Evolutionary conservation across 1,140 invertebrate species (phyloP).

Genomic region (Galendromus occidentalis): DNA sequence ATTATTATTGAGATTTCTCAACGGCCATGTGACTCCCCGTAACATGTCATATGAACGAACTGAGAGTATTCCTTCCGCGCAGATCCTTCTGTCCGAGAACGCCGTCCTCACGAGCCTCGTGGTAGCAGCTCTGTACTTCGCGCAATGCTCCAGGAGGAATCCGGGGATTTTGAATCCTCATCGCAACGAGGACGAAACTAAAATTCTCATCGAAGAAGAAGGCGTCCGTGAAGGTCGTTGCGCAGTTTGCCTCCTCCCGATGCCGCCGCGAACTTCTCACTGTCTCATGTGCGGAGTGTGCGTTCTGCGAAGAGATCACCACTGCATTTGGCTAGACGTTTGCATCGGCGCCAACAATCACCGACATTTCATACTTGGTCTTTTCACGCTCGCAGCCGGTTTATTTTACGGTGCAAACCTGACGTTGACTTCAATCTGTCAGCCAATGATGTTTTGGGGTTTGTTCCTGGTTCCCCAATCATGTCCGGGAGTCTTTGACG

Average conservation of each 20-base stretch:
- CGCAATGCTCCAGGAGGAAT: background rate
- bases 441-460: constrained; percentile 10
- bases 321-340: constrained; percentile 25
- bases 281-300: constrained; percentile 12
- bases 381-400: constrained; percentile 21
- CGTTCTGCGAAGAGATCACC: constrained; percentile 24
- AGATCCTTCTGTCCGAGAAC: background rate
- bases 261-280: constrained; percentile 1
- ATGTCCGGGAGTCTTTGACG: background rate
- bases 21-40: too few species aligned
- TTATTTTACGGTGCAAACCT: constrained; percentile 1
- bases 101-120: background rate
- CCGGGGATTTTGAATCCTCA: constrained; percentile 1
- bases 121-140: background rate
- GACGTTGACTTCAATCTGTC: background rate
- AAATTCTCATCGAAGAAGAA: background rate
- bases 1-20: background rate
- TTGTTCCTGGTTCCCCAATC: background rate
- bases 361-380: constrained; percentile 24
- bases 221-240: background rate
- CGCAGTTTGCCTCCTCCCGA: background rate
- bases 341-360: constrained; percentile 25
- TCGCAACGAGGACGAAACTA: background rate
- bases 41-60: too few species aligned
- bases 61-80: background rate